Conservation (phyloP, 2,797 vertebrate genomes). For the Coendou prehensilis region DNA sequence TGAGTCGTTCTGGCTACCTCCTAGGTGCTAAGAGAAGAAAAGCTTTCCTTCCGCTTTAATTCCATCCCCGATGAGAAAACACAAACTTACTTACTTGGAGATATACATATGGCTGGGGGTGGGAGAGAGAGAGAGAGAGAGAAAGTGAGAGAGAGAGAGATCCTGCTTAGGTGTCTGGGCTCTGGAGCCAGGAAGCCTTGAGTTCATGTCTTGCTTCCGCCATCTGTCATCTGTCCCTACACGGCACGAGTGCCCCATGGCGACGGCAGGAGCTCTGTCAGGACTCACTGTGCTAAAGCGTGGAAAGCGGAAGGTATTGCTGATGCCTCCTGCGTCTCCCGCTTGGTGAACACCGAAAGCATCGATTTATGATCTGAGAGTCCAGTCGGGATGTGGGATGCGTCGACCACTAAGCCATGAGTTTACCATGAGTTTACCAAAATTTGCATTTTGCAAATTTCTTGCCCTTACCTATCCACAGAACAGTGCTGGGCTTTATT, state of each 20-base stretch:
- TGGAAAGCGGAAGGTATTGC: neutral
- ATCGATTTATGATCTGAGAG: neutral
- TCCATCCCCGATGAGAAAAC: conserved; percentile 24
- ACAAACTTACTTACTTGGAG: neutral
- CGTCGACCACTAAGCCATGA: neutral
- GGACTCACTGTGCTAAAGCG: neutral
- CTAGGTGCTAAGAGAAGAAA: neutral
- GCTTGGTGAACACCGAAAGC: neutral
- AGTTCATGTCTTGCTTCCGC: neutral
- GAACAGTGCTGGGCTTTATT: neutral
- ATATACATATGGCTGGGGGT: neutral
- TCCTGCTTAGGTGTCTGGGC: neutral
- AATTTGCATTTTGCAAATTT: neutral
- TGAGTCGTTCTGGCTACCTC: neutral
- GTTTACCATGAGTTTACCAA: neutral
- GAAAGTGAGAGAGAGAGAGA: neutral
- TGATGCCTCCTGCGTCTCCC: neutral
- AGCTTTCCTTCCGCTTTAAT: conserved; percentile 32
- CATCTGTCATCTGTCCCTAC: neutral
- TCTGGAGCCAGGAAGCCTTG: neutral
- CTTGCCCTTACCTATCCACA: neutral
- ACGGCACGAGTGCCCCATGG: neutral
- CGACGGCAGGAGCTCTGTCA: neutral
- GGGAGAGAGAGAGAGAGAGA: neutral
- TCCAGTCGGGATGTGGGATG: neutral